Evolutionary conservation across 2,113 vertebrate genomes (phyloP).

Genomic region (Aegithalos caudatus): DNA sequence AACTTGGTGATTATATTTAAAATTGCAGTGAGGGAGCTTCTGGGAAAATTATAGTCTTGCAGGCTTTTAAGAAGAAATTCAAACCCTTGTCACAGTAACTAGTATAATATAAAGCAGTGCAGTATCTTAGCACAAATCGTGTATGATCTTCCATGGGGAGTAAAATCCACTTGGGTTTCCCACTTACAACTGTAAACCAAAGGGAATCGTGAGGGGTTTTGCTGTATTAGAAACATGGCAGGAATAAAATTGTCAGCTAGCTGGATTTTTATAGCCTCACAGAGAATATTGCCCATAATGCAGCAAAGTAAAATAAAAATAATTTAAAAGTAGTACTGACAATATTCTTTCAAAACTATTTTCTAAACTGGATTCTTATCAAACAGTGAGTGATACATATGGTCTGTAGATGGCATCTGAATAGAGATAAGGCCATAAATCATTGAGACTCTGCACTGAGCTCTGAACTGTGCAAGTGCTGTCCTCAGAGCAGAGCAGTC

Average conservation of each 20-base stretch:
- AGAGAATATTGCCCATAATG: constrained; percentile 22
- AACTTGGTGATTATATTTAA: constrained; percentile 39
- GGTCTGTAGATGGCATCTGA: constrained; percentile 39
- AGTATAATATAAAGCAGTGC: neutral
- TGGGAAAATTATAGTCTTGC: neutral
- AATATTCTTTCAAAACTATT: constrained; percentile 45
- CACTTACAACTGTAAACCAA: neutral
- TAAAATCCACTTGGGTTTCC: constrained; percentile 20
- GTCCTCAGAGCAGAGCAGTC: constrained; percentile 23
- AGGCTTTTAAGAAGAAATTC: neutral
- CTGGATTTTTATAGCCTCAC: constrained; percentile 43
- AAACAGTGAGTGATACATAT: neutral
- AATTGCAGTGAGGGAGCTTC: constrained; percentile 2
- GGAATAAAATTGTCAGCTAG: constrained; percentile 48
- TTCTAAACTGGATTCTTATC: constrained; percentile 47
- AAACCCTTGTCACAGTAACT: neutral
- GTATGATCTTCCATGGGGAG: neutral
- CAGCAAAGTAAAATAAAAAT: constrained; percentile 51
- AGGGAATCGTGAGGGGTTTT: constrained; percentile 5
- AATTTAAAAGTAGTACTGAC: constrained; percentile 43
- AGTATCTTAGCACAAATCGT: neutral
- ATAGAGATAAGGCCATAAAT: constrained; percentile 50
- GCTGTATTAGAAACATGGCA: constrained; percentile 11
- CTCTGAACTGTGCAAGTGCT: constrained; percentile 14
- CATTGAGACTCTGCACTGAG: neutral